Evolutionary conservation across 2,888 invertebrate genomes (phyloP).

Genomic region (Timema cristinae): DNA sequence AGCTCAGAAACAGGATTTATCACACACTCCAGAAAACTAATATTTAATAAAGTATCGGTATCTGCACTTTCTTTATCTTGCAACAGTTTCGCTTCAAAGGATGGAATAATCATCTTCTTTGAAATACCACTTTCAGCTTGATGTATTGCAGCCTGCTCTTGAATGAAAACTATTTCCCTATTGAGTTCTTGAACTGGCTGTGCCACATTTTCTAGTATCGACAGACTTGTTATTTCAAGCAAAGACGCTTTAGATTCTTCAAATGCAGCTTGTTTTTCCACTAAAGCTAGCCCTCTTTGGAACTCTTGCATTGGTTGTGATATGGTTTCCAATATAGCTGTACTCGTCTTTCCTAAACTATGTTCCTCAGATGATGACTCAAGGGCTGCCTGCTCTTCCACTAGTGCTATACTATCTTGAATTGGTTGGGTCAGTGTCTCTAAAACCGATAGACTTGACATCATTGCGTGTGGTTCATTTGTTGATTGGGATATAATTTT

Average conservation of each 20-base stretch:
- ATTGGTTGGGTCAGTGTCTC: conserved; percentile 47
- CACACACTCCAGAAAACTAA: no score
- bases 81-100: no score
- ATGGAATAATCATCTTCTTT: neutral
- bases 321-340: conserved; percentile 21
- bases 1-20: no score
- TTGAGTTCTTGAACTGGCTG: conserved; percentile 51
- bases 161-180: conserved; percentile 45
- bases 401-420: conserved; percentile 27
- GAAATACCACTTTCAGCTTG: neutral
- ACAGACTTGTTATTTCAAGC: conserved; percentile 64
- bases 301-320: conserved; percentile 26
- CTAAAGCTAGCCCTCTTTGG: conserved; percentile 33
- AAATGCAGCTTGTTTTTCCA: conserved; percentile 65
- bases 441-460: conserved; percentile 40
- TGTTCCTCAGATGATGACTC: conserved; percentile 22
- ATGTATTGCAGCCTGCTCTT: conserved; percentile 43
- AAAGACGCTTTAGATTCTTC: conserved; percentile 60
- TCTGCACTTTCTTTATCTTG: no score
- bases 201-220: conserved; percentile 57
- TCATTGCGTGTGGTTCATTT: conserved; percentile 56
- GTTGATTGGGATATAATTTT: conserved; percentile 55
- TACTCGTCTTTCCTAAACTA: conserved; percentile 18
- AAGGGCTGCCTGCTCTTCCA: conserved; percentile 15
- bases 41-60: no score